Conservation (phyloP, 2,888 invertebrate genomes). For the Pachydiplax longipennis region DNA sequence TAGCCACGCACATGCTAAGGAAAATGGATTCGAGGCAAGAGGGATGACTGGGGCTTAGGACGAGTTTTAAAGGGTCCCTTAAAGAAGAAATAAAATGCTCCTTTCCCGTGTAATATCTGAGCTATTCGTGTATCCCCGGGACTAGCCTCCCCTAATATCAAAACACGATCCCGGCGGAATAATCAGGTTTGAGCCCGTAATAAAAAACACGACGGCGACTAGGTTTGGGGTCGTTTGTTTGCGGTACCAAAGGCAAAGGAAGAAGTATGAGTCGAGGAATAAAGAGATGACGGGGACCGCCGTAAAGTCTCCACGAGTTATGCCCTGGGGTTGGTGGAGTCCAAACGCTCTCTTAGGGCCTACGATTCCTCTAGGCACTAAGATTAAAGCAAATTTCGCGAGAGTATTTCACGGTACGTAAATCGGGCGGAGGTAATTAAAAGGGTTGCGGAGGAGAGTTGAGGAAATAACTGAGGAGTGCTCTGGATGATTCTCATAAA, state of each 20-base stretch:
- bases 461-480: not conserved
- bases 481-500: not conserved
- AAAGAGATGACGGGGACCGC: not conserved
- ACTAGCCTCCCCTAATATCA: not conserved
- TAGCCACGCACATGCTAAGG: not conserved
- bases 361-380: not conserved
- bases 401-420: not conserved
- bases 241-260: not conserved
- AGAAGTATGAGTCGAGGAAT: not conserved
- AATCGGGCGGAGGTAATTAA: not conserved
- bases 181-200: not conserved
- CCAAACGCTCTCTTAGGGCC: not conserved
- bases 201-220: not conserved
- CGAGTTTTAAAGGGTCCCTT: not conserved
- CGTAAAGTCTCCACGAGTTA: conserved; percentile 3
- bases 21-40: not conserved
- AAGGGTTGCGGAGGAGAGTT: not conserved
- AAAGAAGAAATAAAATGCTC: conserved; percentile 6
- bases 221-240: conserved; percentile 6
- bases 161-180: not conserved
- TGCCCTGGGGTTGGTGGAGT: not conserved
- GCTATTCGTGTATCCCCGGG: not conserved
- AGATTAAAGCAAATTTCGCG: not conserved
- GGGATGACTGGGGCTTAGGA: not conserved
- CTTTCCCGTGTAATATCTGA: conserved; percentile 5